Evolutionary conservation across 2,888 invertebrate species (phyloP).

Genomic region (Hyles lineata): DNA sequence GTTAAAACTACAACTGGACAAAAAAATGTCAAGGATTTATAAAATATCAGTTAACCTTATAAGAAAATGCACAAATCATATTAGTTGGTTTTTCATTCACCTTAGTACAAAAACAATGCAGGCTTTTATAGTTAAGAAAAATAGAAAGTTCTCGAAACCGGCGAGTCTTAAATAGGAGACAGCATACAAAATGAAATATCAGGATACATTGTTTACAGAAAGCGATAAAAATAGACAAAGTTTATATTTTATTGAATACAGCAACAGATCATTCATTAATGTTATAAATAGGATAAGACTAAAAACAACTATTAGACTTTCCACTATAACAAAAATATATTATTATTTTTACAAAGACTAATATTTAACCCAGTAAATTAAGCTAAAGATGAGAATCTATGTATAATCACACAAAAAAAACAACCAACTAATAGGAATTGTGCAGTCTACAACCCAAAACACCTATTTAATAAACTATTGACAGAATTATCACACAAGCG

Average conservation of each 20-base stretch:
- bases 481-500: constrained; percentile 48
- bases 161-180: background rate
- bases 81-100: background rate
- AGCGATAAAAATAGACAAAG: background rate
- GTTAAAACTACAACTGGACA: constrained; percentile 1
- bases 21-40: constrained; percentile 30
- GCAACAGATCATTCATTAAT: too few species aligned
- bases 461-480: constrained; percentile 27
- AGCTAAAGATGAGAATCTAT: too few species aligned
- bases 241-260: too few species aligned
- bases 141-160: background rate
- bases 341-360: too few species aligned
- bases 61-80: constrained; percentile 10
- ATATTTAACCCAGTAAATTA: too few species aligned
- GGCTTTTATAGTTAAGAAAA: background rate
- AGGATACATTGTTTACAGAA: background rate
- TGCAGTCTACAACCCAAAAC: background rate
- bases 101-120: too few species aligned
- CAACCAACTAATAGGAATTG: background rate
- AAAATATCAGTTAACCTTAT: constrained; percentile 33
- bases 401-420: background rate
- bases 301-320: too few species aligned
- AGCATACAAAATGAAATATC: background rate
- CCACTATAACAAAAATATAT: too few species aligned
- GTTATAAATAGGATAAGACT: too few species aligned